Evolutionary conservation across 2,797 vertebrate genomes (phyloP).

Genomic region (Centroberyx gerrardi): DNA sequence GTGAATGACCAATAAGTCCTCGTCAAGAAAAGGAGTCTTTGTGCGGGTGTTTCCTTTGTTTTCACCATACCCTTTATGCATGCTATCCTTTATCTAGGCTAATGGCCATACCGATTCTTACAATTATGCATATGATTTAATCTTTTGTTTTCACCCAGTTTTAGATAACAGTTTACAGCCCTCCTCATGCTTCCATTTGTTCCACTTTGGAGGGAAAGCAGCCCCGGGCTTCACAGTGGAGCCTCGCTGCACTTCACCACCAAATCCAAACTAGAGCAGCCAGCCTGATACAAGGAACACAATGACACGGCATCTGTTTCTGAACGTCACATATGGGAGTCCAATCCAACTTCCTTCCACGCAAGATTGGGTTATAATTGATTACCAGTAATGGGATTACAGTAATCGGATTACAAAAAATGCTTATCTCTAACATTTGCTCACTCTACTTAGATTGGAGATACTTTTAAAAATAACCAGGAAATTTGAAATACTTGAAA

Average conservation of each 20-base stretch:
- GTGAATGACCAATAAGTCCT: not conserved
- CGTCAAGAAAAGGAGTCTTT: not conserved
- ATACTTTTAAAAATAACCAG: no score
- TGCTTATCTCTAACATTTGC: not conserved
- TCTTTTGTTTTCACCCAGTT: conserved; percentile 42
- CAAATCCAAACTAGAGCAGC: conserved; percentile 17
- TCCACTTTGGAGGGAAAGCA: conserved; percentile 53
- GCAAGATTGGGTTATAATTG: not conserved
- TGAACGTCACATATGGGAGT: not conserved
- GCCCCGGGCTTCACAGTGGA: conserved; percentile 40
- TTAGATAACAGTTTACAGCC: conserved; percentile 45
- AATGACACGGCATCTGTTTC: conserved; percentile 11
- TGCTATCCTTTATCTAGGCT: conserved; percentile 23
- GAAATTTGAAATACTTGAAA: no score
- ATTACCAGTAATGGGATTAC: not conserved
- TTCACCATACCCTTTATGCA: not conserved
- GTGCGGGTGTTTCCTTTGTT: not conserved
- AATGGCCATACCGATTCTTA: conserved; percentile 2
- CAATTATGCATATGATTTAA: conserved; percentile 35
- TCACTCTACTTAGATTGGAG: no score
- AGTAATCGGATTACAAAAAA: not conserved
- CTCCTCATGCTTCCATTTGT: conserved; percentile 57
- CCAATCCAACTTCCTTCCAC: not conserved
- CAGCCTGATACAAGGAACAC: not conserved
- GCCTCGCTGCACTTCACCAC: conserved; percentile 17